phyloP scores from a whole-genome alignment of 2,797 vertebrate species.

The Hyperoplus lanceolatus region DNA sequence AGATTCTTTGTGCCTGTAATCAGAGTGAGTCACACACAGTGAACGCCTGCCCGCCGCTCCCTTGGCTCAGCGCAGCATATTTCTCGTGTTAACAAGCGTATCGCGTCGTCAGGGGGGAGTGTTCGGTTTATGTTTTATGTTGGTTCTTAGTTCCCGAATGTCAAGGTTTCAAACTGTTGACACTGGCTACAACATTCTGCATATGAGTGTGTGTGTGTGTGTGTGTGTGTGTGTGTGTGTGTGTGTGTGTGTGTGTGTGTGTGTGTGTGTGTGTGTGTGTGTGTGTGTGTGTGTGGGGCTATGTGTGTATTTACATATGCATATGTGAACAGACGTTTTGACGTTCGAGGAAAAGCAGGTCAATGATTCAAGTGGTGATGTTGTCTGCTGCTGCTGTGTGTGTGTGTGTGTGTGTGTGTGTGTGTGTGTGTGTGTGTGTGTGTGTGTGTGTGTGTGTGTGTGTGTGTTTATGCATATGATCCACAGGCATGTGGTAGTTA shows the following conservation, averaged over 20 bases:
- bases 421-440: constrained; percentile 29
- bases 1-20: constrained; percentile 24
- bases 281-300: not conserved
- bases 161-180: not conserved
- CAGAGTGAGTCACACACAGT: constrained; percentile 54
- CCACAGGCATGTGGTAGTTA: constrained; percentile 20
- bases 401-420: constrained; percentile 50
- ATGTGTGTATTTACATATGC: too few species aligned
- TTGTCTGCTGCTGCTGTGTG: not conserved
- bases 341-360: not conserved
- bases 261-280: too few species aligned
- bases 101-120: constrained; percentile 20
- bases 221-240: constrained; percentile 6
- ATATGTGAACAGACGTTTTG: not conserved
- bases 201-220: too few species aligned
- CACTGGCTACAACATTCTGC: too few species aligned
- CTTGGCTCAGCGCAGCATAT: constrained; percentile 49
- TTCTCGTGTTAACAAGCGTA: constrained; percentile 11
- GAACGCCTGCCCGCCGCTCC: constrained; percentile 63
- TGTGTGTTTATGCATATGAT: constrained; percentile 35
- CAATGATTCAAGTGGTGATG: not conserved
- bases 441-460: constrained; percentile 21
- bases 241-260: not conserved
- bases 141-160: not conserved
- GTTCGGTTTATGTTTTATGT: constrained; percentile 9